Evolutionary conservation across 2,113 vertebrate genomes (phyloP), one percentile per base, ranked within the genome.

Genomic region (Triplophysa tibetana): DNA sequence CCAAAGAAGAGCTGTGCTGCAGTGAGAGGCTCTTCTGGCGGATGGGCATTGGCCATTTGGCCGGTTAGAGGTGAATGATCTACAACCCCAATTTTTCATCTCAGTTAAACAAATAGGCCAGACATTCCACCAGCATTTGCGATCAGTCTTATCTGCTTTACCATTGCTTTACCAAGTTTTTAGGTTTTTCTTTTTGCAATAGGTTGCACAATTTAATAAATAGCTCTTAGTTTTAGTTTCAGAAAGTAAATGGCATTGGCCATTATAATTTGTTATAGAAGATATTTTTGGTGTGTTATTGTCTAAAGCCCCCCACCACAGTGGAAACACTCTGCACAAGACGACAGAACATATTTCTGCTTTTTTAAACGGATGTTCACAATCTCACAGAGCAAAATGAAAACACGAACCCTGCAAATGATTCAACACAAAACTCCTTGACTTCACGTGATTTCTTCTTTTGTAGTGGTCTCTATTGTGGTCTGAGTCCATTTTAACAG

Each of bases 271-370:
- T 13, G 3, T 74, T 64, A 64, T 73, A 84, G 75, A 72, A 33
- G 75, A 82, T 70, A 69, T 66, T 70, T 75, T 73, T 79, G 81
- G 79, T 78, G 70, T 84, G 68, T 82, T 78, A 73, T 64, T 41
- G 43, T 84, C 58, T 84, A 75, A 84, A 54, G 16, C 54, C 62
- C 79, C 62, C 54, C 63, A 65, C 64, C 65, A 61, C 80, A 66
- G 62, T 73, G 68, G 68, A 65, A 74, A 70, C 43, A 79, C 24
- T 33, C 65, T 75, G 65, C 79, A 81, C 73, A 84, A 77, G 79
- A 76, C 78, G 67, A 75, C 61, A 56, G 52, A 69, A 74, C 67
- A 78, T 70, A 81, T 78, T 81, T 77, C 56, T 81, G 54, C 58
- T 64, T 52, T 61, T 78, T 74, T 66, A 64, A 67, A 75, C 41